Evolutionary conservation across 2,888 invertebrate species (phyloP).

Genomic region (Campoletis raptor): DNA sequence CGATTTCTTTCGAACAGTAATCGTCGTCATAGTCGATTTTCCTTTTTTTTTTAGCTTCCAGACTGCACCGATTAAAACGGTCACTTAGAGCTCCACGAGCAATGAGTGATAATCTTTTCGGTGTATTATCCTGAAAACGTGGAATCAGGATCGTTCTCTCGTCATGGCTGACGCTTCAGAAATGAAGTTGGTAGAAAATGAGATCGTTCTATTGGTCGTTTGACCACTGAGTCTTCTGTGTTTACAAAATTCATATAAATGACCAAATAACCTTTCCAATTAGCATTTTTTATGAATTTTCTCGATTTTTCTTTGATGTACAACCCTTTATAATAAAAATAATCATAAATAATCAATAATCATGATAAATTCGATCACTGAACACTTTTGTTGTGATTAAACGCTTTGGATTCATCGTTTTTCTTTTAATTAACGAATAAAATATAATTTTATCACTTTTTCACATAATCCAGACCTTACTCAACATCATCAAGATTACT

Average conservation of each 20-base stretch:
- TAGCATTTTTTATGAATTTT: not conserved
- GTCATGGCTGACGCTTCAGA: conserved; percentile 44
- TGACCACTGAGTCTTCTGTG: not conserved
- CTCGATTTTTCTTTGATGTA: not conserved
- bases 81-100: conserved; percentile 3
- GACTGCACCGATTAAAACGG: conserved; percentile 47
- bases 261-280: not conserved
- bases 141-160: conserved; percentile 11
- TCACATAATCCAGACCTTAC: conserved; percentile 12
- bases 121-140: conserved; percentile 19
- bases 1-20: conserved; percentile 56
- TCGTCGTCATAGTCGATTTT: conserved; percentile 29
- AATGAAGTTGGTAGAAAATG: conserved; percentile 33
- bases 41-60: conserved; percentile 11
- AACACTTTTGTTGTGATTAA: not conserved
- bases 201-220: not conserved
- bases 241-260: conserved; percentile 28
- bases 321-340: not conserved
- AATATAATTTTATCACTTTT: conserved; percentile 4
- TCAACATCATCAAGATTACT: conserved; percentile 16
- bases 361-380: not conserved
- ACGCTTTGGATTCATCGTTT: not conserved
- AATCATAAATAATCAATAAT: not conserved
- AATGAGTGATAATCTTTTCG: not conserved
- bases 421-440: not conserved